phyloP scores from a whole-genome alignment of 2,797 vertebrate genomes.

The Eulemur mongoz region DNA sequence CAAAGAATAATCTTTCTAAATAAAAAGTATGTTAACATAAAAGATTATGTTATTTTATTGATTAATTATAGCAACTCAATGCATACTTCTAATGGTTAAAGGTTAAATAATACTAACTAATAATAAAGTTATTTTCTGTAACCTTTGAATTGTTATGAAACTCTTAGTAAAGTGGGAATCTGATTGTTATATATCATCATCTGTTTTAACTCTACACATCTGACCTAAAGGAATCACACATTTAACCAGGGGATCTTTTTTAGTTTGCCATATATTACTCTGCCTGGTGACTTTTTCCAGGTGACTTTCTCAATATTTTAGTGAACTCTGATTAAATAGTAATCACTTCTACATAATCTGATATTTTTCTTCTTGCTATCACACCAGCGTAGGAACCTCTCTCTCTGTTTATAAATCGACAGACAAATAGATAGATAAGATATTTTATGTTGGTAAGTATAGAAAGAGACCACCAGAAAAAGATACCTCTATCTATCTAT shows the following conservation, averaged over 20 bases:
- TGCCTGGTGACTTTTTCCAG: neutral
- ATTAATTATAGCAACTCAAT: neutral
- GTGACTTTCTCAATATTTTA: slow-evolving; percentile 9
- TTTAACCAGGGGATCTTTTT: neutral
- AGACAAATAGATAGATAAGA: neutral
- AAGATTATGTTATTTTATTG: neutral
- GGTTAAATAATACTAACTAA: neutral
- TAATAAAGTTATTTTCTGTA: neutral
- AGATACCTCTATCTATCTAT: neutral
- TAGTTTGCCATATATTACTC: neutral
- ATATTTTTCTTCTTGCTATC: neutral
- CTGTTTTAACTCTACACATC: neutral
- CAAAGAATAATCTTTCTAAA: neutral
- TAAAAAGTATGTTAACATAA: neutral
- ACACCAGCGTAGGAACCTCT: neutral
- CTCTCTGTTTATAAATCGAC: accelerated
- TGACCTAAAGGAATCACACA: neutral
- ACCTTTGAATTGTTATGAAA: neutral
- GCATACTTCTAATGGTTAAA: neutral
- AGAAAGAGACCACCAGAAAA: neutral
- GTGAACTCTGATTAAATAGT: neutral
- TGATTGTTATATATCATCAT: neutral
- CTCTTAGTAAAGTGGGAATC: neutral
- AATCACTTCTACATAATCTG: neutral
- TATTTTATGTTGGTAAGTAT: neutral